Evolutionary conservation across 2,888 invertebrate species (phyloP).

Genomic region (Craniophora ligustri): DNA sequence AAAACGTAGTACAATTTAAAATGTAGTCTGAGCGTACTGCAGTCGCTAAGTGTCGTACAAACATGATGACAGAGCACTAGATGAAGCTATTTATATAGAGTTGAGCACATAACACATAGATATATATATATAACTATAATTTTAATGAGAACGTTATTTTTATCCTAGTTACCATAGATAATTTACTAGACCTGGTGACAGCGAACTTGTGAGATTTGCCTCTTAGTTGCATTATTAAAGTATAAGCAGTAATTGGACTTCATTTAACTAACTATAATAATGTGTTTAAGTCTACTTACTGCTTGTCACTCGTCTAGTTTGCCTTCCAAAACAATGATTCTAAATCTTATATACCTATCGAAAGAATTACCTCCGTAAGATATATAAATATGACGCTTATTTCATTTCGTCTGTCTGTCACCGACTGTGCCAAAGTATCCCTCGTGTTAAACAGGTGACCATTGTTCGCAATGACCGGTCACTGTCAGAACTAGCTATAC

Average conservation of each 20-base stretch:
- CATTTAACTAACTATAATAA: background rate
- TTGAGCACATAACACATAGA: constrained; percentile 46
- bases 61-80: constrained; percentile 47
- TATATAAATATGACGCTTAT: constrained; percentile 41
- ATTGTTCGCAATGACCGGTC: constrained; percentile 41
- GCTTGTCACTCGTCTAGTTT: constrained; percentile 24
- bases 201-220: constrained; percentile 41
- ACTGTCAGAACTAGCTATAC: background rate
- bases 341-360: constrained; percentile 31
- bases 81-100: constrained; percentile 57
- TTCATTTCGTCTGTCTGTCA: constrained; percentile 63
- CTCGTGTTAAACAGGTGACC: constrained; percentile 47
- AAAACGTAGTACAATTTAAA: constrained; percentile 68
- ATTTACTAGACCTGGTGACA: constrained; percentile 58
- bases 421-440: constrained; percentile 74
- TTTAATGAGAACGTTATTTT: constrained; percentile 52
- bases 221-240: constrained; percentile 19
- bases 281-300: constrained; percentile 19
- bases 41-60: constrained; percentile 53
- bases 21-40: constrained; percentile 61
- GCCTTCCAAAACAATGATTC: constrained; percentile 32
- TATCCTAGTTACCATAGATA: constrained; percentile 48
- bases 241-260: constrained; percentile 32
- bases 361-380: constrained; percentile 48
- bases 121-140: constrained; percentile 24